A percentile compares a stretch with the other conserved stretches of the same genome.
phyloP scores from a whole-genome alignment of 2,888 invertebrate species.

The Altica lythri region DNA sequence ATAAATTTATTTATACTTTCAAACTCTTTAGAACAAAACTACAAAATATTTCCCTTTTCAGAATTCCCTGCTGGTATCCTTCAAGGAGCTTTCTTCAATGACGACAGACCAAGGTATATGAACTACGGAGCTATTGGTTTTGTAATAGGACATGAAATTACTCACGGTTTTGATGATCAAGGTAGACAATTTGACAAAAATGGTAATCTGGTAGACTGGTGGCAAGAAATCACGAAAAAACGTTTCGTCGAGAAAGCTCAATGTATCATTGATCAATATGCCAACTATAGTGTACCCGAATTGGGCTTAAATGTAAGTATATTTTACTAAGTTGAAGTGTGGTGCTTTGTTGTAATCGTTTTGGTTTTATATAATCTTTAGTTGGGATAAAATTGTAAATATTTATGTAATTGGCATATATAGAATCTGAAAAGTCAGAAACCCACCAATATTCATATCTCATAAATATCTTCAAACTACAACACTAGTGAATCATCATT shows the following conservation, averaged over 20 bases:
- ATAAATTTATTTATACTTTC: neutral
- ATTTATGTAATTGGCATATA: too few relatives aligned
- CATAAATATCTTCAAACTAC: too few relatives aligned
- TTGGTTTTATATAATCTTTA: too few relatives aligned
- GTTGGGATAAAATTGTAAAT: too few relatives aligned
- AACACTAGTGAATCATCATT: too few relatives aligned
- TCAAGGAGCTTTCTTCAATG: conserved; percentile 89
- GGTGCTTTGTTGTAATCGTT: too few relatives aligned
- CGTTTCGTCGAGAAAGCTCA: conserved; percentile 82
- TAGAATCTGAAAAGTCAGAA: too few relatives aligned
- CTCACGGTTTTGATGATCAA: conserved; percentile 88
- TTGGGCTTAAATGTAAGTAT: conserved; percentile 73
- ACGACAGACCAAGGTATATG: conserved; percentile 87
- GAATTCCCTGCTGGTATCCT: conserved; percentile 94
- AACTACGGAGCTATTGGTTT: conserved; percentile 91
- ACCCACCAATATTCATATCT: too few relatives aligned
- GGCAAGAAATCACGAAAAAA: conserved; percentile 81
- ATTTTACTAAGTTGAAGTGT: too few relatives aligned
- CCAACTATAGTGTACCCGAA: conserved; percentile 83
- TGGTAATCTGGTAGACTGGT: conserved; percentile 93
- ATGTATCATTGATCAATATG: conserved; percentile 93
- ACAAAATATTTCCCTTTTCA: conserved; percentile 54
- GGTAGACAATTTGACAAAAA: conserved; percentile 91
- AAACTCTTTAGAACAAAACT: conserved; percentile 9
- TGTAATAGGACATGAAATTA: conserved; percentile 91